Conservation (phyloP, 2,888 invertebrate species). For the Tribolium freemani region DNA sequence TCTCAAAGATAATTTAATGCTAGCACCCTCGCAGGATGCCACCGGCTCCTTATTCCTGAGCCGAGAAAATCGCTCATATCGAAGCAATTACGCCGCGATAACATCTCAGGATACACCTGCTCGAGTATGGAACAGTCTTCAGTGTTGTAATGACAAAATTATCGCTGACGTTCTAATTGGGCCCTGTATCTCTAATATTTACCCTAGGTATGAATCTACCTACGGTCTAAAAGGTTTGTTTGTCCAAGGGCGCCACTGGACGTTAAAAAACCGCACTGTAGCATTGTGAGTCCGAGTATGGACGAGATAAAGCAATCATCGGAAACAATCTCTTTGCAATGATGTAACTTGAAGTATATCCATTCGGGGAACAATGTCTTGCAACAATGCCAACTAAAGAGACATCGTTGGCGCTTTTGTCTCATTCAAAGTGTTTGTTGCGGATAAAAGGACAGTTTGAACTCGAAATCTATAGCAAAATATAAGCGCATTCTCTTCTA, state of each 20-base stretch:
- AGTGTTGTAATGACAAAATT: conserved; percentile 52
- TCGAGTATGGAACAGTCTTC: conserved; percentile 6
- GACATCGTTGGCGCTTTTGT: conserved; percentile 67
- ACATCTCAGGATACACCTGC: conserved; percentile 32
- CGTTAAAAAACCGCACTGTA: conserved; percentile 49
- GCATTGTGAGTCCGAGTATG: conserved; percentile 56
- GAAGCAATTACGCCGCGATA: conserved; percentile 21
- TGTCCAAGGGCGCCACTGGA: conserved; percentile 54
- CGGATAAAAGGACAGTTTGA: conserved; percentile 67
- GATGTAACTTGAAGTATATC: conserved; percentile 69
- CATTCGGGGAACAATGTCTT: conserved; percentile 65
- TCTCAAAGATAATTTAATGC: conserved; percentile 67
- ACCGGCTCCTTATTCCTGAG: conserved; percentile 8
- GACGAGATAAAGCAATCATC: conserved; percentile 66
- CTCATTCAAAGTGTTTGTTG: conserved; percentile 65
- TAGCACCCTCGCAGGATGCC: conserved; percentile 45
- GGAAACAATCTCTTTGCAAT: conserved; percentile 67
- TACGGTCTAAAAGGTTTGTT: conserved; percentile 55
- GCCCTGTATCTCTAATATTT: conserved; percentile 49
- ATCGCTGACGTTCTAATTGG: conserved; percentile 52
- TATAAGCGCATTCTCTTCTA: conserved; percentile 44
- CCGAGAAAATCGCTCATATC: conserved; percentile 13
- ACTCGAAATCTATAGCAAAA: conserved; percentile 65
- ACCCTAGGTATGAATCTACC: conserved; percentile 48
- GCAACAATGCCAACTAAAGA: conserved; percentile 68